A percentile compares a stretch with the other conserved stretches of the same genome.
Conservation (phyloP, 2,797 vertebrate species). For the Carcharodon carcharias region DNA sequence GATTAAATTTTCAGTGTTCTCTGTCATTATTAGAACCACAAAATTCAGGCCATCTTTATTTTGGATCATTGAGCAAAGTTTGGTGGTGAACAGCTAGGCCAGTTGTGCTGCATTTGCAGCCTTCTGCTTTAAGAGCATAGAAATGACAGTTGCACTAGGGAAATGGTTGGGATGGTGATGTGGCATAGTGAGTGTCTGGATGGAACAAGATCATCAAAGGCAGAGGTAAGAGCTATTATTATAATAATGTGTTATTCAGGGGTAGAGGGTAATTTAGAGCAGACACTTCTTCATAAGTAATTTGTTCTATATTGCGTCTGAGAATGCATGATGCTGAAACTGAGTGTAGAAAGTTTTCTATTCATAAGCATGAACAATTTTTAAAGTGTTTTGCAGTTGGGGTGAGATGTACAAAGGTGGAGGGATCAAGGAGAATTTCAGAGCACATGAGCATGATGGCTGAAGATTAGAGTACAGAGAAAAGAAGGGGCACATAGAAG, state of each 20-base stretch:
- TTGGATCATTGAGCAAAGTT: neutral
- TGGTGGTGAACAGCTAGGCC: neutral
- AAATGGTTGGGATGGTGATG: neutral
- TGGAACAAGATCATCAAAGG: neutral
- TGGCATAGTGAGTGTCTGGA: neutral
- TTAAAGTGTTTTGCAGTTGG: neutral
- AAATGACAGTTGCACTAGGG: neutral
- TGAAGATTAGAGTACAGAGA: neutral
- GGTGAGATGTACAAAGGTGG: neutral
- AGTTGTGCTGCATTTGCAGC: neutral
- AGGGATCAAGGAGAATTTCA: neutral
- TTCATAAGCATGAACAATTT: neutral
- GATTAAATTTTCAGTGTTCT: too few species aligned
- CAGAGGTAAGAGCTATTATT: neutral
- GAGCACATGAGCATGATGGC: neutral
- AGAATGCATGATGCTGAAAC: neutral
- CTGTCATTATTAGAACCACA: too few species aligned
- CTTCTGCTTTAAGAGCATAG: neutral
- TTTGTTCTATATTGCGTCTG: neutral
- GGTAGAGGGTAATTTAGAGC: neutral
- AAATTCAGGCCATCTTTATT: neutral
- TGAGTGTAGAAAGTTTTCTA: neutral
- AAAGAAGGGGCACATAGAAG: neutral
- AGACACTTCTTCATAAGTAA: neutral
- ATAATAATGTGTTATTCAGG: neutral